Evolutionary conservation across 2,797 vertebrate genomes (phyloP).

Genomic region (Platyrinchus mystaceus): DNA sequence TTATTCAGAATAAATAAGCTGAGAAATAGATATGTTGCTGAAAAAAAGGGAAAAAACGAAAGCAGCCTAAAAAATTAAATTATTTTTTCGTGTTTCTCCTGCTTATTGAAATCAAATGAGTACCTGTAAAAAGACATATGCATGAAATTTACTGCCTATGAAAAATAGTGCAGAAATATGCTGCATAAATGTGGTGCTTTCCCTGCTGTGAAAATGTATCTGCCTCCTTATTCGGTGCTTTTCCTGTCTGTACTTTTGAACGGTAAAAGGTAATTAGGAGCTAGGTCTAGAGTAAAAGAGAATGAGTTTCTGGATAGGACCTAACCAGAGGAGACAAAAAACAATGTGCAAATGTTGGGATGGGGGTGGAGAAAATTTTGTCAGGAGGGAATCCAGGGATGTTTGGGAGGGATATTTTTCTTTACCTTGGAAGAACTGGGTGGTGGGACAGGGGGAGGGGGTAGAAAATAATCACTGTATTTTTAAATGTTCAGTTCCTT

Average conservation of each 20-base stretch:
- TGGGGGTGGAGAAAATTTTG: background rate
- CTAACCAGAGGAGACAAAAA: background rate
- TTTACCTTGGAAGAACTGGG: background rate
- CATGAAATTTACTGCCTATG: background rate
- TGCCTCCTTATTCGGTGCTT: background rate
- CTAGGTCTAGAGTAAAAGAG: background rate
- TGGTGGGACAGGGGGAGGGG: rapidly evolving
- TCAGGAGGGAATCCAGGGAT: background rate
- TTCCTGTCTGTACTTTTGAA: background rate
- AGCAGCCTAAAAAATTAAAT: background rate
- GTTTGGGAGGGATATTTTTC: background rate
- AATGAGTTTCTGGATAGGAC: background rate
- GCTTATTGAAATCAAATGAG: background rate
- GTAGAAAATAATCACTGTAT: background rate
- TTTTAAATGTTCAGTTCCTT: background rate
- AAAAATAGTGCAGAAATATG: background rate
- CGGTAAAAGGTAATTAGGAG: background rate
- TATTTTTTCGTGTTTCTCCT: background rate
- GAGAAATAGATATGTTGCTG: background rate
- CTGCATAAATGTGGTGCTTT: background rate
- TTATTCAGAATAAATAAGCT: background rate
- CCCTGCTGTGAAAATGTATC: background rate
- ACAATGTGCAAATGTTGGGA: background rate
- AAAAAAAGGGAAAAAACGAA: background rate
- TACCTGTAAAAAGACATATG: background rate